A percentile compares a stretch with the other conserved stretches of the same genome.
Evolutionary conservation across 2,113 vertebrate genomes (phyloP).

Genomic region (Pterocles orientalis): DNA sequence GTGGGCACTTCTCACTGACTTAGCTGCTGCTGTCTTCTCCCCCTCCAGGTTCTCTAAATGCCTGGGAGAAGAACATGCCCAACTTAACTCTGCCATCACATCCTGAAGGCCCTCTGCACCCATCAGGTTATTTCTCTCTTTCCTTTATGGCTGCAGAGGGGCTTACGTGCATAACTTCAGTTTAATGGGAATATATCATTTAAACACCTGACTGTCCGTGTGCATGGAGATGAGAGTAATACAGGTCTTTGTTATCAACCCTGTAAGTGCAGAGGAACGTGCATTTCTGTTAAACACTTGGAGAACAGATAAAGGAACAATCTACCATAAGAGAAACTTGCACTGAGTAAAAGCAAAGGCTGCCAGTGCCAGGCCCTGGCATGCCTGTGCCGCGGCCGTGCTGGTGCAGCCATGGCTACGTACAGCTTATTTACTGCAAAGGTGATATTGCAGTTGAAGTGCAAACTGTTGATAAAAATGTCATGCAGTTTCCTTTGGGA

Average conservation of each 20-base stretch:
- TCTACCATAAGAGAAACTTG: neutral
- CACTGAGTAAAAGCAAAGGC: neutral
- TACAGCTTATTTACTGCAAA: neutral
- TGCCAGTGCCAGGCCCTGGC: neutral
- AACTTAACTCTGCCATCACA: neutral
- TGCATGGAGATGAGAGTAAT: neutral
- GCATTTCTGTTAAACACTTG: neutral
- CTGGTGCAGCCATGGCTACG: neutral
- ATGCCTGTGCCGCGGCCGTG: neutral
- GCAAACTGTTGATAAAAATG: neutral
- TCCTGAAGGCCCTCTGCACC: neutral
- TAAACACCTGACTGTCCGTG: rapidly evolving
- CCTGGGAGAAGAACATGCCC: neutral
- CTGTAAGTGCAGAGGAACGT: neutral
- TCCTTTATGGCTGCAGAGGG: neutral
- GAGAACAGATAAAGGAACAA: neutral
- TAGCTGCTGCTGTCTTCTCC: neutral
- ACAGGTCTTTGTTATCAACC: neutral
- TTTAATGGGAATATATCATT: neutral
- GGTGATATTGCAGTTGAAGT: neutral
- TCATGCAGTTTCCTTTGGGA: neutral
- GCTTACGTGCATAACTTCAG: neutral
- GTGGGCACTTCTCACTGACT: neutral
- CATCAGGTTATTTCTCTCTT: neutral
- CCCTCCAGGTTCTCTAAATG: neutral